Evolutionary conservation across 2,888 invertebrate species (phyloP).

Genomic region (Plebejus melissa): DNA sequence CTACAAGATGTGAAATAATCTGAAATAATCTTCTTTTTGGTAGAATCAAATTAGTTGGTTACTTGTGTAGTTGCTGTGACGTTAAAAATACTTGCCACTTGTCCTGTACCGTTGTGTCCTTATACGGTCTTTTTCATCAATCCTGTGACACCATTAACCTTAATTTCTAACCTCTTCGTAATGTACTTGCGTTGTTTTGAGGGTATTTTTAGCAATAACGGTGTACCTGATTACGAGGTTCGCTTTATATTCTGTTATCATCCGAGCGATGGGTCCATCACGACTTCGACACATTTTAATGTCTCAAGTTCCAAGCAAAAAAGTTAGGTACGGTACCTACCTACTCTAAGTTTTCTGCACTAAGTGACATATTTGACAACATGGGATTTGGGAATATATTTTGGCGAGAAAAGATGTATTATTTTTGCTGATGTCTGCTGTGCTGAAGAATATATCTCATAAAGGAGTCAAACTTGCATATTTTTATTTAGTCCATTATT

Average conservation of each 20-base stretch:
- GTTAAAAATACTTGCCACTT: not conserved
- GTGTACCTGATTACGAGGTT: slow-evolving; percentile 13
- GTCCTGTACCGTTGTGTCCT: not conserved
- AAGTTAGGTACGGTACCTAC: too few relatives aligned
- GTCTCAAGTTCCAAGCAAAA: not conserved
- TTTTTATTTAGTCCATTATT: too few relatives aligned
- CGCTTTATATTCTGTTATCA: slow-evolving; percentile 26
- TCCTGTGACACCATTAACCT: slow-evolving; percentile 6
- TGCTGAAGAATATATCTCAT: too few relatives aligned
- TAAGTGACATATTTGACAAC: not conserved
- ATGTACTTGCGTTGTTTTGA: not conserved
- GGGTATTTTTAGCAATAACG: slow-evolving; percentile 26
- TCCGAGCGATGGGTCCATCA: slow-evolving; percentile 14
- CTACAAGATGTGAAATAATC: too few relatives aligned
- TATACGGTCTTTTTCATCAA: not conserved
- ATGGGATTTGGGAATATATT: not conserved
- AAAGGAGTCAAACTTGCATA: not conserved
- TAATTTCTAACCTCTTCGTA: slow-evolving; percentile 4
- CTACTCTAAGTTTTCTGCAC: not conserved
- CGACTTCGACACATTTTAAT: not conserved
- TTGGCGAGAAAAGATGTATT: not conserved
- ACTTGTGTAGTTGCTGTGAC: not conserved
- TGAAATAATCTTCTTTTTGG: not conserved
- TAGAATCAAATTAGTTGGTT: not conserved
- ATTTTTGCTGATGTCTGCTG: not conserved